phyloP scores from a whole-genome alignment of 35 echinoderm and acorn worm genomes.

The Ptychodera flava region DNA sequence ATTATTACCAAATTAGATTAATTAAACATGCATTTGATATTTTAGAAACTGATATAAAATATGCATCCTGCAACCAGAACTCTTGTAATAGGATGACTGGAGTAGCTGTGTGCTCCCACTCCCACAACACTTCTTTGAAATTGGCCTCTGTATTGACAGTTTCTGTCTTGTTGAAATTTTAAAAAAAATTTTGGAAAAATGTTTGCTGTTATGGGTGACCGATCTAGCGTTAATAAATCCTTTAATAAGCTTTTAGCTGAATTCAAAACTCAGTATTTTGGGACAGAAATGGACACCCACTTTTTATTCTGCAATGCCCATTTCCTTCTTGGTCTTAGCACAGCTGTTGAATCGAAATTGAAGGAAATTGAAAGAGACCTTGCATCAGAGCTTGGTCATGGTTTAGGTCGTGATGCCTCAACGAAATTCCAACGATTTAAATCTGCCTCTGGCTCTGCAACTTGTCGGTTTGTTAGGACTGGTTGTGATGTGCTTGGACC shows the following conservation, averaged over 20 bases:
- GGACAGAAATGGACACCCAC: background rate
- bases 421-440: conserved; percentile 19
- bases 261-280: conserved; percentile 15
- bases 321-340: conserved; percentile 24
- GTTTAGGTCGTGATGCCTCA: conserved; percentile 14
- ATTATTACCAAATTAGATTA: too few relatives aligned
- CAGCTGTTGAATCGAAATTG: conserved; percentile 7
- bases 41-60: too few relatives aligned
- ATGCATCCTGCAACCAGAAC: too few relatives aligned
- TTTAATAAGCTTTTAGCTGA: conserved; percentile 14
- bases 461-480: conserved; percentile 17
- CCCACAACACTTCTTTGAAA: too few relatives aligned
- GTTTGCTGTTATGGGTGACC: conserved; percentile 29
- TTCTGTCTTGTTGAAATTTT: too few relatives aligned
- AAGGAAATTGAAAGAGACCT: conserved; percentile 12
- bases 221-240: conserved; percentile 38
- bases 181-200: conserved; percentile 8
- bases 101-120: too few relatives aligned
- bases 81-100: too few relatives aligned
- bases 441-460: conserved; percentile 4
- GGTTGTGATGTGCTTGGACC: conserved; percentile 42
- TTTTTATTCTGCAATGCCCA: conserved; percentile 43
- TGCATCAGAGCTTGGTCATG: background rate
- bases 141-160: too few relatives aligned
- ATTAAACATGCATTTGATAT: too few relatives aligned